Base-by-base conservation (phyloP, 1,140 invertebrate genomes). In the Dinoponera quadriceps region DNA sequence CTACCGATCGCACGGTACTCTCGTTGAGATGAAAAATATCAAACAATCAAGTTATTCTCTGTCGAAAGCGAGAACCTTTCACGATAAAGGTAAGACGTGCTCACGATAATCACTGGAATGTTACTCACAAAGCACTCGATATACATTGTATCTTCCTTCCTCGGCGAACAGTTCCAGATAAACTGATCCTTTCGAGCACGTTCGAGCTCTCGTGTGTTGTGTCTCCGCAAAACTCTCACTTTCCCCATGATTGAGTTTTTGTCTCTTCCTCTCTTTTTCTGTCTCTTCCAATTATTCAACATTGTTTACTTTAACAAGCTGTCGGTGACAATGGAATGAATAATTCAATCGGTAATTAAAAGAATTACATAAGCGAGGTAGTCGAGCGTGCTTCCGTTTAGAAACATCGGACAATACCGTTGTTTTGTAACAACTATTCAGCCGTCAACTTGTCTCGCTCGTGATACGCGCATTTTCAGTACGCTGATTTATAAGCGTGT, bases 311-410 rank as follows among this genome's bases (percentile, higher is more conserved):
- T 55, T n/a, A 9, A 59, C 51, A 48, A 66, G 55, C 18, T n/a
- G 71, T 1, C n/a, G 18, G 22, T 71, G 54, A 80, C 51, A 33
- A 71, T 57, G 9, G 13, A 57, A 49, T 55, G 16, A 14, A 29
- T 38, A 71, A 71, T 80, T n/a, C 9, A 29, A 80, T 59, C 75
- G 14, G 18, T 59, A 80, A 80, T 80, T 59, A 48, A 7, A 78
- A 54, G 20, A 68, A 71, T 71, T 80, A n/a, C 74, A 44, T 59
- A 80, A 80, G 33, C 5, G 3, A 7, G 1, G 75, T 44, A 57
- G 22, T 80, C 22, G 25, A 69, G 51, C 75, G 65, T 59, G 9
- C 71, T 33, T 80, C 65, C 75, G 14, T 69, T 33, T 65, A 65
- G 63, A 65, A 4, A 14, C 18, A 48, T 44, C 3, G 14, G 44